Evolutionary conservation across 2,113 vertebrate genomes (phyloP).

Genomic region (Scolopax mira): DNA sequence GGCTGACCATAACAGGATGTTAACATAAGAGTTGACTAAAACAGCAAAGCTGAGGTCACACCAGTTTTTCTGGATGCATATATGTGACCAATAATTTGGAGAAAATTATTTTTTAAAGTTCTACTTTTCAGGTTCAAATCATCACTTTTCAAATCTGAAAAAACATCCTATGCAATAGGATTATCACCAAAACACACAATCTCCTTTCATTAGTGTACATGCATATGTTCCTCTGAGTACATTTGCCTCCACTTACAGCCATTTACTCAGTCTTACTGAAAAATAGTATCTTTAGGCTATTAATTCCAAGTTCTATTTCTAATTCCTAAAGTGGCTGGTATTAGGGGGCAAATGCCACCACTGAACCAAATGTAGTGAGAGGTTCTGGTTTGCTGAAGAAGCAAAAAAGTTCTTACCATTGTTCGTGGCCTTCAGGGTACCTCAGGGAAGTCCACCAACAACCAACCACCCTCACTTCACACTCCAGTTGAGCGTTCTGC

Average conservation of each 20-base stretch:
- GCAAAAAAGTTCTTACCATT: background rate
- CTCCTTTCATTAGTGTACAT: background rate
- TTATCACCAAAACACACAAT: background rate
- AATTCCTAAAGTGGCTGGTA: background rate
- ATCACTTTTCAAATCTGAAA: background rate
- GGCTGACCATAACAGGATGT: background rate
- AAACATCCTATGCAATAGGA: background rate
- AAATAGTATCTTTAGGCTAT: background rate
- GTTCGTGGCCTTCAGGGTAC: background rate
- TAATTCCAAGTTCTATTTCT: background rate
- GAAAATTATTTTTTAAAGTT: background rate
- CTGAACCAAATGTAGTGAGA: background rate
- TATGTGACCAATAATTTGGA: background rate
- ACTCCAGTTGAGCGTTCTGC: background rate
- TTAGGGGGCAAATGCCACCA: background rate
- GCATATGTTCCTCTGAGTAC: background rate
- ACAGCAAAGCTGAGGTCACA: background rate
- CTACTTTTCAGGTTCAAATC: background rate
- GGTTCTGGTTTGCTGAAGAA: background rate
- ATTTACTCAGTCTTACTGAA: background rate
- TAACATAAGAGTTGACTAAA: background rate
- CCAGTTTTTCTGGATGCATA: background rate
- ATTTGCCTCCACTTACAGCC: background rate
- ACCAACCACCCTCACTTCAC: background rate
- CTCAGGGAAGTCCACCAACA: background rate